These are phyloP conservation scores for Fulica atra DNA, from an alignment of 2,113 vertebrate species.

Conservation along the genomic window DNA sequence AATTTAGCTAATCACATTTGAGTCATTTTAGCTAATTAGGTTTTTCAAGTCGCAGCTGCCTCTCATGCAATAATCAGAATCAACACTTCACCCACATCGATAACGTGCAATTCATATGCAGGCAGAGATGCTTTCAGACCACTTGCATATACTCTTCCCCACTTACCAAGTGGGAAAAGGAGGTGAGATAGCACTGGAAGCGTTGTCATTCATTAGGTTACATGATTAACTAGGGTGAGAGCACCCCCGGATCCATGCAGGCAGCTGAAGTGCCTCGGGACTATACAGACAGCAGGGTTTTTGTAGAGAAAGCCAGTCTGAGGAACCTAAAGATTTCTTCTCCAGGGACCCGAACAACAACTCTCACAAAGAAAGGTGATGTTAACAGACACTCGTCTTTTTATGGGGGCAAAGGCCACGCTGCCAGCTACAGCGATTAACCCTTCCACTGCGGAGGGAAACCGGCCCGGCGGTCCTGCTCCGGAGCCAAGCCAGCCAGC, in stretches of 20 bases:
- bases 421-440: rapidly evolving
- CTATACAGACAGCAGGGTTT: not conserved
- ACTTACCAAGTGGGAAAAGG: not conserved
- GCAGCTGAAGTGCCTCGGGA: rapidly evolving
- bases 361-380: not conserved
- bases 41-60: not conserved
- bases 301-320: not conserved
- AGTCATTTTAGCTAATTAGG: not conserved
- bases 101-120: not conserved
- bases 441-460: not conserved
- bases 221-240: not conserved
- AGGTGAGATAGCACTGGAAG: not conserved
- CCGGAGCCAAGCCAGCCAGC: not conserved
- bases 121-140: not conserved
- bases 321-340: not conserved
- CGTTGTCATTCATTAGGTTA: not conserved
- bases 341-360: not conserved
- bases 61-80: not conserved
- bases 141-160: not conserved
- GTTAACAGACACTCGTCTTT: not conserved
- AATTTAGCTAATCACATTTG: not conserved
- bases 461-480: rapidly evolving
- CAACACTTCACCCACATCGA: not conserved
- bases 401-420: rapidly evolving
- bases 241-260: not conserved